Evolutionary conservation across 2,113 vertebrate genomes (phyloP).

Genomic region (Anseranas semipalmata): DNA sequence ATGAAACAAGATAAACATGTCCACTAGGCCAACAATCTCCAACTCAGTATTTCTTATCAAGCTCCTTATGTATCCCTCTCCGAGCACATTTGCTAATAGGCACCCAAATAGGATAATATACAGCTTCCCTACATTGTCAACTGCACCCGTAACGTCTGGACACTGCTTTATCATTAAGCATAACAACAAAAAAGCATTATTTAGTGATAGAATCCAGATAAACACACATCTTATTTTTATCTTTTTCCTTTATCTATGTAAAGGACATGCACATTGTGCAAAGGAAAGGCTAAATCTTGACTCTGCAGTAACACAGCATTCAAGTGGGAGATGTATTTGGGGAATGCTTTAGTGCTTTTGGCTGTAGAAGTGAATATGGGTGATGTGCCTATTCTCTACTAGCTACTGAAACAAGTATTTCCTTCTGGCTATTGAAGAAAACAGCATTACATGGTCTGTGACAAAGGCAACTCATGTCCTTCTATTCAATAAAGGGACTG

Average conservation of each 20-base stretch:
- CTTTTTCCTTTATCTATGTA: neutral
- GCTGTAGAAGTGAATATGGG: neutral
- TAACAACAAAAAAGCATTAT: neutral
- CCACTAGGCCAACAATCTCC: neutral
- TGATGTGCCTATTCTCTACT: neutral
- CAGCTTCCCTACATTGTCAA: neutral
- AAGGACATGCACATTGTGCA: neutral
- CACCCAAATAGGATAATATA: neutral
- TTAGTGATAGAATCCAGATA: neutral
- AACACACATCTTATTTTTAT: neutral
- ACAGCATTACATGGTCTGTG: constrained; percentile 1
- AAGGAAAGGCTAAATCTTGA: neutral
- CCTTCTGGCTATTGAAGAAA: constrained; percentile 19
- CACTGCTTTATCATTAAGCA: neutral
- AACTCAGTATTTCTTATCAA: neutral
- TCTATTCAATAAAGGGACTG: neutral
- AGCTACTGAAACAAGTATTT: neutral
- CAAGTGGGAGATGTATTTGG: neutral
- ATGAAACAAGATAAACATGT: neutral
- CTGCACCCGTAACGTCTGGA: neutral
- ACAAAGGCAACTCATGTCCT: neutral
- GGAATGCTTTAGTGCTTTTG: neutral
- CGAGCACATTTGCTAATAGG: neutral
- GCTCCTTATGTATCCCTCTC: neutral
- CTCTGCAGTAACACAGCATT: neutral